A percentile compares a stretch with the other conserved stretches of the same genome.
Conservation (phyloP, 2,797 vertebrate genomes). For the Lagorchestes hirsutus region DNA sequence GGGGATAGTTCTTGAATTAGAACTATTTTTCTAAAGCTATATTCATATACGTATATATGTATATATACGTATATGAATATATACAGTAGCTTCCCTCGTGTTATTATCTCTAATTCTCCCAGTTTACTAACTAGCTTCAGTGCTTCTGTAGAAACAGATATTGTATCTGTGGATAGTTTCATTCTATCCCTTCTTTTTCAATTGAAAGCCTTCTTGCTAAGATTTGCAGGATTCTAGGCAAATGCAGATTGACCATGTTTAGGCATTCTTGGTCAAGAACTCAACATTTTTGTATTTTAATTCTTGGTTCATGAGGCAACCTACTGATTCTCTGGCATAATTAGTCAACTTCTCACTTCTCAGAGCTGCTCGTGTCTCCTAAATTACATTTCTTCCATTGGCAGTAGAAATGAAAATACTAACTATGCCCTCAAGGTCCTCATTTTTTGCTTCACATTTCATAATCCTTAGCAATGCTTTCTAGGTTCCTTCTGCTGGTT, state of each 20-base stretch:
- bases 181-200: background rate
- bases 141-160: background rate
- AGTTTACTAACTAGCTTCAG: background rate
- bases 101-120: background rate
- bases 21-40: background rate
- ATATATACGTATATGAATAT: background rate
- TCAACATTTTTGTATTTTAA: background rate
- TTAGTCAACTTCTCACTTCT: background rate
- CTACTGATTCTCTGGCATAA: background rate
- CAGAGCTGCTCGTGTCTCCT: background rate
- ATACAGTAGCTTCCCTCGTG: background rate
- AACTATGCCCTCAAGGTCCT: background rate
- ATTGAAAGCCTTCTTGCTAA: background rate
- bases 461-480: background rate
- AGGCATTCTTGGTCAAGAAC: background rate
- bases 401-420: background rate
- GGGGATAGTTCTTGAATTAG: background rate
- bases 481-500: background rate
- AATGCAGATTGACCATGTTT: background rate
- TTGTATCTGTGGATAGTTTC: background rate
- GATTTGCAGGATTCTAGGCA: background rate
- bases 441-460: background rate
- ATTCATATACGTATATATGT: background rate
- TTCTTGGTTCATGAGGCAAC: background rate
- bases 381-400: background rate